Evolutionary conservation across 2,113 vertebrate species (phyloP).

Genomic region (Synodontis membranacea): DNA sequence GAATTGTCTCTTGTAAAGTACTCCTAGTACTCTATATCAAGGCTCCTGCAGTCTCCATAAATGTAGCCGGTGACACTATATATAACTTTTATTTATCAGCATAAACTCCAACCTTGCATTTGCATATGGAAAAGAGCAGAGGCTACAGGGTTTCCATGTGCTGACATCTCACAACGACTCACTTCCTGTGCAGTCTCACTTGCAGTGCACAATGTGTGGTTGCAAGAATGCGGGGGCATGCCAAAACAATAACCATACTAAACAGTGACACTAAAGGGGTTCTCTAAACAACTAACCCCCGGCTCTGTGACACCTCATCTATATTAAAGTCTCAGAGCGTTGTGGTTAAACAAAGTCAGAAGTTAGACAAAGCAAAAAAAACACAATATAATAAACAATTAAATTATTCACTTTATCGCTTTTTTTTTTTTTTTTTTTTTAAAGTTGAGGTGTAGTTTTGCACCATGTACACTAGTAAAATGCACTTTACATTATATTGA

Average conservation of each 20-base stretch:
- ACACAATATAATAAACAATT: neutral
- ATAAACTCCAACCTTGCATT: slow-evolving; percentile 18
- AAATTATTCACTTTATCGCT: neutral
- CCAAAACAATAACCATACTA: slow-evolving; percentile 22
- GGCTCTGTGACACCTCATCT: neutral
- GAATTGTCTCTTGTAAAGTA: no score
- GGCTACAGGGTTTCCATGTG: slow-evolving; percentile 39
- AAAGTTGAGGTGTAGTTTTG: neutral
- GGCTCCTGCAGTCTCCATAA: neutral
- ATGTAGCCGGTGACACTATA: neutral
- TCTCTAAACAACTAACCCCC: neutral
- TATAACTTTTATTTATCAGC: slow-evolving; percentile 13
- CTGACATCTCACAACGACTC: slow-evolving; percentile 50
- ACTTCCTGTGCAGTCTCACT: slow-evolving; percentile 50
- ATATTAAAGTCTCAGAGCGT: neutral
- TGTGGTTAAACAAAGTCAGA: neutral
- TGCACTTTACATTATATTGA: neutral
- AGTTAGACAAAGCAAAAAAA: no score
- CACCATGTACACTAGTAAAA: neutral
- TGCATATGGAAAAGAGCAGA: slow-evolving; percentile 46
- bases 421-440: no score
- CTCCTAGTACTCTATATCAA: neutral
- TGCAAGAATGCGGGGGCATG: slow-evolving; percentile 46
- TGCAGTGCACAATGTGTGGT: slow-evolving; percentile 46
- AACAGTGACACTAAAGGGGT: neutral